phyloP scores from a whole-genome alignment of 1,140 invertebrate species.

The Drosophila repleta region DNA sequence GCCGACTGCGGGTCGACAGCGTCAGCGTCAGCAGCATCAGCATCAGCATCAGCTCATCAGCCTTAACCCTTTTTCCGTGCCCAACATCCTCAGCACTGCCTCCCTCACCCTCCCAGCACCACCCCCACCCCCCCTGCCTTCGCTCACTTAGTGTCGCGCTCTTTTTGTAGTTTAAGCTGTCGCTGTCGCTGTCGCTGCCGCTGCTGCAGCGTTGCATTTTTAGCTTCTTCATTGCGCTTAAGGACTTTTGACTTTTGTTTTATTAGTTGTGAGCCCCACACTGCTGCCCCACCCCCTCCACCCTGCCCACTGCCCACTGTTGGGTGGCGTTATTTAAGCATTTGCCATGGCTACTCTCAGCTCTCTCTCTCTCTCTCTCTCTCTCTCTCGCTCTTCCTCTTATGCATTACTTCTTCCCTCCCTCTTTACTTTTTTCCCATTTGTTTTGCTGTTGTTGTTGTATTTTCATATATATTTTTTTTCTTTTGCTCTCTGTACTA shows the following conservation, averaged over 20 bases:
- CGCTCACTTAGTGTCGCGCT: conserved; percentile 27
- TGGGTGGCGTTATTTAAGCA: conserved; percentile 51
- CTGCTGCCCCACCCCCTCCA: conserved; percentile 3
- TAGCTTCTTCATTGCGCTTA: conserved; percentile 82
- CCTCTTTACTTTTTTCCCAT: conserved; percentile 8
- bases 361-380: too few relatives aligned
- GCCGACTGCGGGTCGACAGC: conserved; percentile 36
- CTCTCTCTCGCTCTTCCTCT: conserved; percentile 1
- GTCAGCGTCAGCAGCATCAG: conserved; percentile 22
- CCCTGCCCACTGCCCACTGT: neutral
- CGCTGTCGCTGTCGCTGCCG: conserved; percentile 32
- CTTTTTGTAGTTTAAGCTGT: conserved; percentile 75
- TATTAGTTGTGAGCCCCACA: conserved; percentile 74
- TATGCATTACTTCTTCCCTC: neutral
- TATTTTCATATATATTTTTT: conserved; percentile 9
- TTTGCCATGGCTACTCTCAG: conserved; percentile 44
- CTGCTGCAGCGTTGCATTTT: conserved; percentile 73
- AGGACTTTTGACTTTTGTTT: conserved; percentile 83
- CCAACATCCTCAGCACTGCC: neutral
- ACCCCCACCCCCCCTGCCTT: neutral
- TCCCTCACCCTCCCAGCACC: neutral
- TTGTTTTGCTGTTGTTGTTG: conserved; percentile 13
- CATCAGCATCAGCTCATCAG: conserved; percentile 66
- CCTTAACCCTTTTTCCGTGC: conserved; percentile 66
- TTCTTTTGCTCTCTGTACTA: conserved; percentile 50